Evolutionary conservation across 2,113 vertebrate genomes (phyloP), one percentile per base, ranked within the genome.

Genomic region (Galeopterus variegatus): DNA sequence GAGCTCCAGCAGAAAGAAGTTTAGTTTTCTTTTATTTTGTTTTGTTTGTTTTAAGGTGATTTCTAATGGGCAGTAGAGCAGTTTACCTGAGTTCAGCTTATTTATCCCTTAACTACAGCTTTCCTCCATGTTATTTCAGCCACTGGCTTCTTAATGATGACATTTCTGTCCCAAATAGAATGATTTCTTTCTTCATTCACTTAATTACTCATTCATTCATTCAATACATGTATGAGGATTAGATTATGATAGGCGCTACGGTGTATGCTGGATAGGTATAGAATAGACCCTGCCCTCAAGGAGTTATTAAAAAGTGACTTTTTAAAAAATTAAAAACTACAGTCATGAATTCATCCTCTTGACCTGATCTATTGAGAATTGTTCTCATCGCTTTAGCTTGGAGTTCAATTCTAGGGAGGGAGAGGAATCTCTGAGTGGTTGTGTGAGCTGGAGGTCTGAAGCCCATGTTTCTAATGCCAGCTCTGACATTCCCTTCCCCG

Each of bases 1-100:
- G 73, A 93, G 45, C 54, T 80, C 48, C 50, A 41, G 33, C 2
- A 73, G 50, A 56, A 95, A 26, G 17, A 19, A 75, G 33, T 23
- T 88, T 19, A 41, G 18, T 24, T 85, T 82, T 54, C 14, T 87
- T 89, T 80, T 19, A 7, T 83, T 95, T 80, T 19, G 9, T 83
- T 95, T 52, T 31, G 48, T 90, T 64, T 88, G 4, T 67, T 94
- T 88, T 90, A 54, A 92, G 24, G 36, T 67, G 69, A 3, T 41
- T 95, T 96, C 86, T 64, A 33, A 1, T 36, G 62, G 18, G 54
- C 19, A 54, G 6, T 52, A 82, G 52, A 62, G 56, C 60, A 28
- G 31, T 72, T 85, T 81, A 45, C 17, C 15, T 36, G 31, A 85
- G 14, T 80, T 87, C 7, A 84, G 10, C 50, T 77, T 89, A 54